Percentiles rank a stretch among this genome's conserved stretches.
Evolutionary conservation across 2,113 vertebrate species (phyloP).

Genomic region (Poecile atricapillus): DNA sequence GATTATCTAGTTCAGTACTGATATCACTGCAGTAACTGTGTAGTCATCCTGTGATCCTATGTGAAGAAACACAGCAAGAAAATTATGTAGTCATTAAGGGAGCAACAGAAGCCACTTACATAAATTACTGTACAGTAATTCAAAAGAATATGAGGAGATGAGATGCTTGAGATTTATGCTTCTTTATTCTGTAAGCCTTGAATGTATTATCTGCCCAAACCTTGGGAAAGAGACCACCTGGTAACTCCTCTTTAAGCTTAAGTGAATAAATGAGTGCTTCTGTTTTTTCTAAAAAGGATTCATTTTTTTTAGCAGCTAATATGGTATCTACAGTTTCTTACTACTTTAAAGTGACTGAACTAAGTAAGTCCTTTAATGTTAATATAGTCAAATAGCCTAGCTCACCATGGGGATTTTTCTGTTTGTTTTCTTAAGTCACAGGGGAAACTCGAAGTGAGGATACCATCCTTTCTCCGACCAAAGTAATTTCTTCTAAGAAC

Average conservation of each 20-base stretch:
- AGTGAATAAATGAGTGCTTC: not conserved
- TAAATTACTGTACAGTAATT: not conserved
- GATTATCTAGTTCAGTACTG: slow-evolving; percentile 53
- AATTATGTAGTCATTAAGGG: slow-evolving; percentile 27
- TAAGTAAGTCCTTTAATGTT: not conserved
- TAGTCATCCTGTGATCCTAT: slow-evolving; percentile 64
- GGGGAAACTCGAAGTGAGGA: not conserved
- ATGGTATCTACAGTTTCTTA: not conserved
- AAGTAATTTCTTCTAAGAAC: not conserved
- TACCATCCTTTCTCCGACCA: not conserved
- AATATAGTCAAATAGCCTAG: not conserved
- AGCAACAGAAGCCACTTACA: slow-evolving; percentile 41
- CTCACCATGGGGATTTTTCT: not conserved
- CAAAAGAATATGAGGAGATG: not conserved
- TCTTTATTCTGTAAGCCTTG: not conserved
- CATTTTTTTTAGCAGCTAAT: not conserved
- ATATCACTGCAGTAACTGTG: slow-evolving; percentile 59
- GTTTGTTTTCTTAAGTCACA: not conserved
- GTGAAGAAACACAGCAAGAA: slow-evolving; percentile 58
- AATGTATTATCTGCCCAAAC: not conserved
- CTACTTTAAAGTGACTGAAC: not conserved
- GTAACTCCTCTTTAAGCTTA: not conserved
- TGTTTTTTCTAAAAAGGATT: not conserved
- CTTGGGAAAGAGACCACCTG: not conserved
- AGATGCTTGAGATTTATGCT: not conserved